Evolutionary conservation across 2,113 vertebrate species (phyloP), one percentile per base, ranked within the genome.

Genomic region (western clawed frog (Xenopus tropicalis)): DNA sequence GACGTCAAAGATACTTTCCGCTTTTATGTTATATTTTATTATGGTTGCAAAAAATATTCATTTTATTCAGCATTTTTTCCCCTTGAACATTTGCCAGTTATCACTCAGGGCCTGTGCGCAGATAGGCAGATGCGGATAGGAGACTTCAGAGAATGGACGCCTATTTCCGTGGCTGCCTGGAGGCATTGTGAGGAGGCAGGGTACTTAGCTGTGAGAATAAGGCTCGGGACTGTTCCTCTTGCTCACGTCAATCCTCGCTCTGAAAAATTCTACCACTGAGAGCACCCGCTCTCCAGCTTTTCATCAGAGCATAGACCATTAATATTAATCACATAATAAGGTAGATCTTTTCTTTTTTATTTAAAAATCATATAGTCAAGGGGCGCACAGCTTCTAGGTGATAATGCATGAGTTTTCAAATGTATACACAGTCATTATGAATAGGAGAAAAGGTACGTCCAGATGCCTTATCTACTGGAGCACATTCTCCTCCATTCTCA

Each of bases 301-400:
- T 61, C 64, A 59, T 29, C 43, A 22, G 17, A 52, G 57, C 65
- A 14, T 61, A 13, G 9, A 19, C 9, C 65, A 74, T 74, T 74
- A 74, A 69, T 74, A 69, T 74, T 74, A 22, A 74, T 74, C 57
- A 62, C 65, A 67, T 61, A 66, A 52, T 68, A 43, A 67, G 54
- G 59, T 61, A 51, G 51, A 74, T 74, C 56, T 67, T 68, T 29
- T 48, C 3, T 17, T 14, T 48, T 13, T 17, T 14, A 48, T 66
- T 66, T 20, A 66, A 74, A 68, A 61, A 61, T 68, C 54, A 68
- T 74, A 44, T 52, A 61, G 72, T 74, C 57, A 69, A 74, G 43
- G 66, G 52, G 66, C 68, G 61, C 61, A 69, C 54, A 25, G 42
- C 61, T 69, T 57, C 24, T 24, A 13, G 19, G 7, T 13, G 46